Evolutionary conservation across 2,113 vertebrate species (phyloP).

Genomic region (Mus musculus): DNA sequence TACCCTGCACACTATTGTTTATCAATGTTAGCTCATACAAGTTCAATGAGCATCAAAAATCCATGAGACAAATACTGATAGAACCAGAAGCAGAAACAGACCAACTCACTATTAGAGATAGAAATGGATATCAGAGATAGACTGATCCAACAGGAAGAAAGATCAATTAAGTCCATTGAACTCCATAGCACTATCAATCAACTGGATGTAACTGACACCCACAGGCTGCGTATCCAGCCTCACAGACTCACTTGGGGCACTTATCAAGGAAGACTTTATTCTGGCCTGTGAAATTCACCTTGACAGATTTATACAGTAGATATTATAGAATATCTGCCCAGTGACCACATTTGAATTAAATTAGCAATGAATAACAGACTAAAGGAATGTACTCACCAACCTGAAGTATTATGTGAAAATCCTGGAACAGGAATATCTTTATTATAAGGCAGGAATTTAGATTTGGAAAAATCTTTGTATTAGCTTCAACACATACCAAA

Average conservation of each 20-base stretch:
- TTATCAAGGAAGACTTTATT: not conserved
- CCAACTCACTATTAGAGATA: not conserved
- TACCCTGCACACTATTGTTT: not conserved
- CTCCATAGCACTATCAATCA: not conserved
- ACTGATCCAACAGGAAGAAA: not conserved
- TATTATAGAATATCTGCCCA: not conserved
- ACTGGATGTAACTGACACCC: not conserved
- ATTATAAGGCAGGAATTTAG: not conserved
- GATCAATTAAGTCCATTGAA: not conserved
- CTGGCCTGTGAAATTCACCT: not conserved
- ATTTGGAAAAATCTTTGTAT: constrained; percentile 9
- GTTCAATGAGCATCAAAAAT: not conserved
- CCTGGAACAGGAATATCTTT: not conserved
- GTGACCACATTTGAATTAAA: not conserved
- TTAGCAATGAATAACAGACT: not conserved
- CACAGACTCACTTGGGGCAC: not conserved
- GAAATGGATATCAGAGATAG: not conserved
- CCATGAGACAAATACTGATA: not conserved
- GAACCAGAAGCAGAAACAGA: not conserved
- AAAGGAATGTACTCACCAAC: constrained; percentile 21
- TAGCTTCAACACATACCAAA: not conserved
- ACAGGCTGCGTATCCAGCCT: not conserved
- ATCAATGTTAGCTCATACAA: not conserved
- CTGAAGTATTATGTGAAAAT: not conserved
- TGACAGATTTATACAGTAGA: not conserved